Evolutionary conservation across 2,888 invertebrate genomes (phyloP).

Genomic region (Lepidonotus clava): DNA sequence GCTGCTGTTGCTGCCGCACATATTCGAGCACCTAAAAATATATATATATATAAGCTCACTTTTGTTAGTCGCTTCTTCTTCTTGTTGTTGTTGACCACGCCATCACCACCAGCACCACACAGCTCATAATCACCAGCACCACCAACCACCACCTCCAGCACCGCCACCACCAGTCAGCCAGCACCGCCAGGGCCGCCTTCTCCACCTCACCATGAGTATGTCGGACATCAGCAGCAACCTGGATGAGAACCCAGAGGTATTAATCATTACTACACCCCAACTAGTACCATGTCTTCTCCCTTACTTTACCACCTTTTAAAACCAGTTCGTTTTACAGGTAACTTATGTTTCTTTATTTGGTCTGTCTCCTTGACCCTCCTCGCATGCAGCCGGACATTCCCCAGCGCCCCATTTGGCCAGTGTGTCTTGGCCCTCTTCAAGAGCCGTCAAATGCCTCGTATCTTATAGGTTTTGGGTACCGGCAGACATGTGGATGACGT

Average conservation of each 20-base stretch:
- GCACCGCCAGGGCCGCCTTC: background rate
- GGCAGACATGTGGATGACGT: too few species aligned
- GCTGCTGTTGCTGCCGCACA: background rate
- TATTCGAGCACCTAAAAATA: background rate
- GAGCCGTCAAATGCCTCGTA: too few species aligned
- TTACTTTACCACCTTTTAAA: too few species aligned
- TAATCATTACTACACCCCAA: background rate
- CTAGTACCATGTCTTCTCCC: too few species aligned
- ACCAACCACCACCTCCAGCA: background rate
- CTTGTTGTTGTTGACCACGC: slow-evolving; percentile 51
- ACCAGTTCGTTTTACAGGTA: too few species aligned
- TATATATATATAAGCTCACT: background rate
- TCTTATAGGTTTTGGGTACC: too few species aligned
- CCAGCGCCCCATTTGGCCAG: too few species aligned
- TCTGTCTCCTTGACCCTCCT: too few species aligned
- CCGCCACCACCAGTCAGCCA: background rate
- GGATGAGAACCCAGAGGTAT: slow-evolving; percentile 51
- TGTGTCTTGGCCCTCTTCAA: too few species aligned
- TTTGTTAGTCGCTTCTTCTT: slow-evolving; percentile 46
- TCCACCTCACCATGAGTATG: slow-evolving; percentile 28
- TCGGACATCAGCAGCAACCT: slow-evolving; percentile 53
- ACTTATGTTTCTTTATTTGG: too few species aligned
- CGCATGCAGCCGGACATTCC: too few species aligned
- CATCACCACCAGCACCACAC: background rate
- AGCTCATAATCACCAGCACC: slow-evolving; percentile 10